Conservation (phyloP, 35 echinoderm and acorn worm species). For the Acanthaster planci region DNA sequence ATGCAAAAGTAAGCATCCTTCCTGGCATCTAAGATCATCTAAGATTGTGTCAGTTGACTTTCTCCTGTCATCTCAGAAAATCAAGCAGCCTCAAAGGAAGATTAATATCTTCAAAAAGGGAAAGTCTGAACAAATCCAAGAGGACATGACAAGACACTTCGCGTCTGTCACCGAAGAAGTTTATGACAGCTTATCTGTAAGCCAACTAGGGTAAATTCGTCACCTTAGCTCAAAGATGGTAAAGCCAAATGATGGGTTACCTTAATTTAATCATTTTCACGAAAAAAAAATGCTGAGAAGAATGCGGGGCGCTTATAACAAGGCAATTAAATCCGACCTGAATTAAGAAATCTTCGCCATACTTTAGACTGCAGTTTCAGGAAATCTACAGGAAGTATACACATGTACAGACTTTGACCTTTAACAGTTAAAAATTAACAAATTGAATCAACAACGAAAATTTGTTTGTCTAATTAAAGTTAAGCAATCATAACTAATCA, state of each 20-base stretch:
- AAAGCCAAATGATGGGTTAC: not conserved
- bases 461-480: too few species aligned
- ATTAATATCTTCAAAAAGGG: constrained; percentile 16
- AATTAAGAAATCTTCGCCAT: not conserved
- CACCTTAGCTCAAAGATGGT: not conserved
- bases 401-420: too few species aligned
- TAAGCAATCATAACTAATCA: too few species aligned
- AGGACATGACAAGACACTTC: not conserved
- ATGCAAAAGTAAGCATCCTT: constrained; percentile 25
- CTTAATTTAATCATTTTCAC: constrained; percentile 19
- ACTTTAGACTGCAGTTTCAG: not conserved
- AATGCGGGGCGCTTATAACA: constrained; percentile 1
- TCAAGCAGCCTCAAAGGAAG: constrained; percentile 30
- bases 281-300: not conserved
- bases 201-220: not conserved
- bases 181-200: not conserved
- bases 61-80: constrained; percentile 20
- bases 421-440: too few species aligned
- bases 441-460: too few species aligned
- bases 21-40: constrained; percentile 35
- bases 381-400: too few species aligned
- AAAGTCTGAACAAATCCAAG: not conserved
- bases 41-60: constrained; percentile 25
- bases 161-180: not conserved
- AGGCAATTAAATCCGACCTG: not conserved